phyloP scores from a whole-genome alignment of 64 coral and sea anemone species.

The Stylophora pistillata region DNA sequence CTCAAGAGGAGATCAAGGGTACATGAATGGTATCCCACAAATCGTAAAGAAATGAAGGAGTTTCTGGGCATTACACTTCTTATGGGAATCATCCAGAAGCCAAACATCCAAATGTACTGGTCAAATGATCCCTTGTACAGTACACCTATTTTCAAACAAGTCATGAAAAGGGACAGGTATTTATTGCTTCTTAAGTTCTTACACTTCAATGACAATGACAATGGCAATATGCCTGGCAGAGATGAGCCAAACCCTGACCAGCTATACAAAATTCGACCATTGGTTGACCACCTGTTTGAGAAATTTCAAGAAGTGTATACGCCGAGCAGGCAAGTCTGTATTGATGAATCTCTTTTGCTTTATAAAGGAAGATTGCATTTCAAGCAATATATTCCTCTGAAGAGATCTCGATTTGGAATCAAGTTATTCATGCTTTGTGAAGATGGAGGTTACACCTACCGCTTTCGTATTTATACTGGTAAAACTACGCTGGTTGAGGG shows the following conservation, averaged over 20 bases:
- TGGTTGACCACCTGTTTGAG: conserved; percentile 30
- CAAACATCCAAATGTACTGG: conserved; percentile 18
- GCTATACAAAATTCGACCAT: conserved; percentile 26
- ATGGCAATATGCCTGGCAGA: not conserved
- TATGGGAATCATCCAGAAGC: conserved; percentile 39
- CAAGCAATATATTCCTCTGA: conserved; percentile 50
- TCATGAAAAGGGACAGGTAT: conserved; percentile 32
- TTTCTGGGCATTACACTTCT: conserved; percentile 36
- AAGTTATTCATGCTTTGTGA: conserved; percentile 32
- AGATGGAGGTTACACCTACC: not conserved
- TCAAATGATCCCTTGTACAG: conserved; percentile 16
- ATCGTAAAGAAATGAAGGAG: conserved; percentile 27
- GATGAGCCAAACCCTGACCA: conserved; percentile 11
- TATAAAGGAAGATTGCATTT: conserved; percentile 58
- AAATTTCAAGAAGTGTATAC: conserved; percentile 24
- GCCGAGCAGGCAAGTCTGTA: not conserved
- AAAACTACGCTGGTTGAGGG: not conserved
- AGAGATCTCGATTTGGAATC: conserved; percentile 40
- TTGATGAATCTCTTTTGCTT: conserved; percentile 56
- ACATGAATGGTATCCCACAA: conserved; percentile 21
- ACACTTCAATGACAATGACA: conserved; percentile 39
- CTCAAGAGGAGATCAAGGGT: conserved; percentile 9
- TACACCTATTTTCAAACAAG: conserved; percentile 8
- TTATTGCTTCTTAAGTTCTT: conserved; percentile 21
- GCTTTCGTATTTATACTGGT: conserved; percentile 20